Percentiles rank a stretch among this genome's conserved stretches.
Evolutionary conservation across 2,888 invertebrate species (phyloP).

Genomic region (Parnassius mnemosyne): DNA sequence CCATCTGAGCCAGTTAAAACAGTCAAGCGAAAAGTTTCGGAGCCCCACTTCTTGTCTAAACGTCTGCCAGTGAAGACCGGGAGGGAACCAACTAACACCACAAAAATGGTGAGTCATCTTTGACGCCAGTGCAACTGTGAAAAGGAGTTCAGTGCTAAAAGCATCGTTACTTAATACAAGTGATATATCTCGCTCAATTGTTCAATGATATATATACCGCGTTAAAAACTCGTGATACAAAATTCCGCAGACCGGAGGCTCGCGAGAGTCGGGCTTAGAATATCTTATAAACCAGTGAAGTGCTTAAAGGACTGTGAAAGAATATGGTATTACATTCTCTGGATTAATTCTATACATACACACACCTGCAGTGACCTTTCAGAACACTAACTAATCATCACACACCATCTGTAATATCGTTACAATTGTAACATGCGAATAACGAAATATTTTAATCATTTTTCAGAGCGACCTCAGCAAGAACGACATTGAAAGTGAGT

Average conservation of each 20-base stretch:
- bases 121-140: conserved; percentile 72
- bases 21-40: conserved; percentile 83
- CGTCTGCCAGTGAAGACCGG: conserved; percentile 87
- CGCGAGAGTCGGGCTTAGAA: conserved; percentile 44
- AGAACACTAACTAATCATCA: conserved; percentile 54
- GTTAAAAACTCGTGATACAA: conserved; percentile 51
- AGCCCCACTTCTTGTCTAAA: conserved; percentile 89
- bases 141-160: conserved; percentile 70
- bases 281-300: conserved; percentile 55
- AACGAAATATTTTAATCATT: conserved; percentile 73
- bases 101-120: conserved; percentile 84
- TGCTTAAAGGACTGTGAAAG: conserved; percentile 56
- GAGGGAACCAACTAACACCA: conserved; percentile 82
- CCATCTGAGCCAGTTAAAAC: conserved; percentile 89
- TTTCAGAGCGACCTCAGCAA: conserved; percentile 92
- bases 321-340: conserved; percentile 52
- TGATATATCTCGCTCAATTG: conserved; percentile 39
- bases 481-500: conserved; percentile 95
- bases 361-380: conserved; percentile 50
- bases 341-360: conserved; percentile 44
- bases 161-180: conserved; percentile 57
- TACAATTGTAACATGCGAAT: conserved; percentile 53
- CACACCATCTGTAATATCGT: conserved; percentile 48
- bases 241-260: conserved; percentile 71
- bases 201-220: conserved; percentile 33